Conservation (phyloP, 1,140 invertebrate species). For the Condylostylus longicornis region DNA sequence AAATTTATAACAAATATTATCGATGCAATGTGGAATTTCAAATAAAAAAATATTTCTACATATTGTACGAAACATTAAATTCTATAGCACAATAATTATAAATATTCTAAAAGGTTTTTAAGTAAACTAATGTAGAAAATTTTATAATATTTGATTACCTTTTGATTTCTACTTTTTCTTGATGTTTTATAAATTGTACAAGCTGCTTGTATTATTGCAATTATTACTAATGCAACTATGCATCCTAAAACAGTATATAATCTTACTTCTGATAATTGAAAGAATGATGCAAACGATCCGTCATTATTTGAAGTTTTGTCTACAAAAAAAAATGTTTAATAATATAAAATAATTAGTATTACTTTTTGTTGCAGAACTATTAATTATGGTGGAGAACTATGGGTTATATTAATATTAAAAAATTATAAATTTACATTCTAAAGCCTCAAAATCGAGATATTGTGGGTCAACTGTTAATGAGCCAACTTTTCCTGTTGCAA, state of each 20-base stretch:
- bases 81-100: too few relatives aligned
- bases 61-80: too few relatives aligned
- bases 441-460: constrained; percentile 51
- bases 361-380: too few relatives aligned
- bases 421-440: constrained; percentile 37
- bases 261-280: constrained; percentile 48
- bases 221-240: constrained; percentile 57
- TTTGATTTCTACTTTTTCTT: constrained; percentile 43
- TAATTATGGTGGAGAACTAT: not conserved
- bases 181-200: constrained; percentile 65
- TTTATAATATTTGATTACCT: constrained; percentile 29
- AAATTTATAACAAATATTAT: too few relatives aligned
- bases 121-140: too few relatives aligned
- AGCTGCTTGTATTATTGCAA: constrained; percentile 66
- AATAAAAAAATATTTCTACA: too few relatives aligned
- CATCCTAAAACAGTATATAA: constrained; percentile 71
- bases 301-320: constrained; percentile 23
- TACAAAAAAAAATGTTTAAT: constrained; percentile 5
- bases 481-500: constrained; percentile 56
- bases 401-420: not conserved
- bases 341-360: not conserved
- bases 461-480: constrained; percentile 61
- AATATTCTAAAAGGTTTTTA: not conserved
- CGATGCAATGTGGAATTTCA: too few relatives aligned
- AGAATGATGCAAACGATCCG: constrained; percentile 34